Base-by-base conservation (phyloP, 30 jellyfish, hydroid and myxozoan genomes). In the Cassiopea xamachana region DNA sequence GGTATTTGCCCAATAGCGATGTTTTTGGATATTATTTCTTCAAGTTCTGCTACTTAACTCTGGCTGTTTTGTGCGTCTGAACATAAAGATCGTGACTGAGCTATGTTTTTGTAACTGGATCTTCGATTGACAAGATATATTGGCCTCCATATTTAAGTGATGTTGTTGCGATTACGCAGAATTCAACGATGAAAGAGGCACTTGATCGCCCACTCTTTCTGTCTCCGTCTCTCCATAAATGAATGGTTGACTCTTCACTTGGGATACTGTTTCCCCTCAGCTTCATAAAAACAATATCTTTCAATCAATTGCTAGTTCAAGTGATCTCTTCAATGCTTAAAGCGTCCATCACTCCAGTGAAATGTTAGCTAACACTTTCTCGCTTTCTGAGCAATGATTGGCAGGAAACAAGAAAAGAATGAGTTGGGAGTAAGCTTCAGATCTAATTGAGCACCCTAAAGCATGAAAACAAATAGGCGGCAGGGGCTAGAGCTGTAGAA, bases 71-170 rank as follows among this genome's bases (percentile, higher is more conserved):
- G 9, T 51, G 64, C 9, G 8, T 4, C 64, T 51, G 9, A 51
- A 51, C 8, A 9, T 51, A 51, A n/a, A n/a, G n/a, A n/a, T n/a
- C n/a, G n/a, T n/a, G n/a, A n/a, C n/a, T n/a, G n/a, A n/a, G n/a
- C n/a, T n/a, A n/a, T n/a, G n/a, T 78, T 69, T 49, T 73, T 43
- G 91, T 68, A 83, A 83, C 91, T 69, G 91, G 79, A 83, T 70
- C 91, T 7, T 83, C 3, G 75, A 85, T 1, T 55, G 91, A 83
- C 80, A 82, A 46, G 90, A 82, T 43, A 83, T 83, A 50, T 83
- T 27, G 82, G 71, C 50, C 73, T 83, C 77, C 85, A 47, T 67
- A 84, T 69, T 46, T 73, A 51, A 70, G 77, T n/a, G 50, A 70
- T 48, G 76, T 85, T 79, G 71, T 71, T 71, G 78, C 71, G 45